Base-by-base conservation (phyloP, 2,797 vertebrate species). In the Trichosurus vulpecula region DNA sequence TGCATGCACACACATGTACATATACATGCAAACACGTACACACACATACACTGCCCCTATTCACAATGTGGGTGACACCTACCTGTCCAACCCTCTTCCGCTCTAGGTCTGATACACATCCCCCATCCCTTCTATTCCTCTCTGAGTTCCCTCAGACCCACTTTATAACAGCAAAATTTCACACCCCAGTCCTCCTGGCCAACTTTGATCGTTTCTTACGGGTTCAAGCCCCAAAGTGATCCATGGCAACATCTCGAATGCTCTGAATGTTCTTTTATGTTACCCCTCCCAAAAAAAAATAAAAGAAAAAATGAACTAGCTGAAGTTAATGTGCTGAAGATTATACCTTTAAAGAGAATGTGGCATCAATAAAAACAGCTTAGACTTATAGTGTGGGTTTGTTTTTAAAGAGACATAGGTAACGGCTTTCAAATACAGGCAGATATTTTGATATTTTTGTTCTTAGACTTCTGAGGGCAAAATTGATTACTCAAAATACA, bases 401-500 rank as follows among this genome's bases (percentile, higher is more conserved):
- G n/a, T 81, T 81, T 74, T 74, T 74, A 74, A 41, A 41, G 66
- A 41, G 66, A 74, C 47, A 53, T 52, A 97, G 51, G 19, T 92
- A 58, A 74, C 29, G 4, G 12, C 35, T 51, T 53, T 74, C 52
- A 57, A 92, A 66, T 54, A 90, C 6, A 90, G 13, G 41, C 3
- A 22, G 92, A 55, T 91, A 57, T 58, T 95, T 96, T 96, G 41
- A 74, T 55, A 25, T 87, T 89, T 96, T 94, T 90, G 16, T 51
- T 95, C 58, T 96, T 87, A 58, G 9, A 55, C 93, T 95, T 93
- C 53, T 90, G 29, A 41, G 54, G 9, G 91, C 92, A 91, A 97
- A 93, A 58, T 87, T 25, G 41, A 54, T 90, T 57, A 61, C 54
- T 57, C 41, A 89, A 13, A n/a, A 91, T 25, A 47, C 19, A 9